Evolutionary conservation across 2,113 vertebrate genomes (phyloP).

Genomic region (Notarius lentiginosus): DNA sequence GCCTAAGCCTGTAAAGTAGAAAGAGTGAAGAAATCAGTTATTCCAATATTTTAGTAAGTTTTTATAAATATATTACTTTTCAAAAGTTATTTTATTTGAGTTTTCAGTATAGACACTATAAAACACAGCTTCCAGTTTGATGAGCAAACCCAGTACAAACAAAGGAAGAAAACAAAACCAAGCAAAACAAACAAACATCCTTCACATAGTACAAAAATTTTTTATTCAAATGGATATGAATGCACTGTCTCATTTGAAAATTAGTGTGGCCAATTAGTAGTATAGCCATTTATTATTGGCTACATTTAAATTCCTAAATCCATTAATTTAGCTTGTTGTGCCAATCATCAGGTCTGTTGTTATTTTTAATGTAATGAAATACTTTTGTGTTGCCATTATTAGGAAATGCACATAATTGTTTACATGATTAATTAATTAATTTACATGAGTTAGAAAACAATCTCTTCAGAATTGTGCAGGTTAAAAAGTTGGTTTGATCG

Average conservation of each 20-base stretch:
- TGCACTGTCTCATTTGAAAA: not conserved
- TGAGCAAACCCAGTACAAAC: not conserved
- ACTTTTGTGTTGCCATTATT: not conserved
- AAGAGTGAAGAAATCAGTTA: not conserved
- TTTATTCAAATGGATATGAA: not conserved
- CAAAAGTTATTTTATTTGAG: not conserved
- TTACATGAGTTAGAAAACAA: no score
- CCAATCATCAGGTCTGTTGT: not conserved
- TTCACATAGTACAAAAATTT: not conserved
- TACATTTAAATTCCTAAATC: not conserved
- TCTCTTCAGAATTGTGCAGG: no score
- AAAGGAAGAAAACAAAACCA: not conserved
- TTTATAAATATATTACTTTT: not conserved
- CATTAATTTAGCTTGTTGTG: not conserved
- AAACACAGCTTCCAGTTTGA: not conserved
- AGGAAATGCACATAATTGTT: no score
- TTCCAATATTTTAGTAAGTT: not conserved
- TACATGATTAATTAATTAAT: no score
- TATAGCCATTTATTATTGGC: no score
- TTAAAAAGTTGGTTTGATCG: no score
- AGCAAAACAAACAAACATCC: not conserved
- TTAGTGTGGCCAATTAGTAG: not conserved
- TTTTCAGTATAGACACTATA: not conserved
- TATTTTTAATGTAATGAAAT: not conserved
- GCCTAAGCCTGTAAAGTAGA: constrained; percentile 27